Conservation (phyloP, 2,113 vertebrate species). For the Cyanistes caeruleus region DNA sequence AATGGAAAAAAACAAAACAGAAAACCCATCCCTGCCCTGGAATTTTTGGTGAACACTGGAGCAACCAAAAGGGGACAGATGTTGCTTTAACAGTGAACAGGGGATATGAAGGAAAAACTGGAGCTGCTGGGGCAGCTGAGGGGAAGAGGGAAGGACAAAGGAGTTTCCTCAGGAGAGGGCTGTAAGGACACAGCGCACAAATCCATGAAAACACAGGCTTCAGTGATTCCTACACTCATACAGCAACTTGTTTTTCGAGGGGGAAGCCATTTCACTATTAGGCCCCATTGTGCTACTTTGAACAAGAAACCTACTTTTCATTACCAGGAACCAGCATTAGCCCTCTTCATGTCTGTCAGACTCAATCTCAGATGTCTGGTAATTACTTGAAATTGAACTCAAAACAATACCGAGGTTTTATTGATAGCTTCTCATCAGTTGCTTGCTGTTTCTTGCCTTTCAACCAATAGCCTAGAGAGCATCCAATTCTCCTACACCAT, state of each 20-base stretch:
- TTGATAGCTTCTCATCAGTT: conserved; percentile 35
- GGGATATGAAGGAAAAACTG: neutral
- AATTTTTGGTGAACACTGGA: neutral
- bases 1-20: neutral
- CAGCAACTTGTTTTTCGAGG: neutral
- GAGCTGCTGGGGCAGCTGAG: neutral
- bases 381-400: conserved; percentile 53
- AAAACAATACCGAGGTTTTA: conserved; percentile 47
- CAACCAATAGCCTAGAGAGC: neutral
- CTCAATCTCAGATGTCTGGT: conserved; percentile 22
- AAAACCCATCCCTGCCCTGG: neutral
- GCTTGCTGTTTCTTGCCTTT: conserved; percentile 29
- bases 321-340: neutral
- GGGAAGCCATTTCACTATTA: conserved; percentile 6
- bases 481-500: neutral
- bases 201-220: neutral
- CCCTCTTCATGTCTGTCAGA: conserved; percentile 33
- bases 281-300: conserved; percentile 9
- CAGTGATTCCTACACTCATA: neutral
- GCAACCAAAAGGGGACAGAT: neutral
- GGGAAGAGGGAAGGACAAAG: neutral
- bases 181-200: neutral
- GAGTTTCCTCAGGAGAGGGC: neutral
- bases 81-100: neutral
- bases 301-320: conserved; percentile 38